phyloP scores from a whole-genome alignment of 2,797 vertebrate species.

The Oryzias sinensis region DNA sequence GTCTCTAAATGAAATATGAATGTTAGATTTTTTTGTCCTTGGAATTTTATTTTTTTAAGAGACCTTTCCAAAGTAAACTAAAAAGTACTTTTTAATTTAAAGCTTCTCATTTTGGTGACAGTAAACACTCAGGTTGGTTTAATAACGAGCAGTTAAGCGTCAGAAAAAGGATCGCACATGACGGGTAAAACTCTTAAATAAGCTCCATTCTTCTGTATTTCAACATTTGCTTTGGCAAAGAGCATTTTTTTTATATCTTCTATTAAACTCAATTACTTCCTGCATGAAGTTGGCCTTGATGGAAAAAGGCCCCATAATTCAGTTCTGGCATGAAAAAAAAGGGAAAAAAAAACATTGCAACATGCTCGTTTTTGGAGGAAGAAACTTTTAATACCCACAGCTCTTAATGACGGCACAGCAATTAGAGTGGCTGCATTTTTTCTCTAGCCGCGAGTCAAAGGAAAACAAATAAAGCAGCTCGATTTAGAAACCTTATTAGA shows the following conservation, averaged over 20 bases:
- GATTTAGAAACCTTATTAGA: conserved; percentile 87
- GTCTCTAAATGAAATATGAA: background rate
- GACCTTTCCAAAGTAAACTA: background rate
- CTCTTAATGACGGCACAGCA: conserved; percentile 82
- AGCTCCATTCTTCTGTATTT: conserved; percentile 56
- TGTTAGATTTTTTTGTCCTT: background rate
- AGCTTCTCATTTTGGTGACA: background rate
- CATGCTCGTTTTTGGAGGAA: conserved; percentile 75
- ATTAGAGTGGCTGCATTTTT: conserved; percentile 82
- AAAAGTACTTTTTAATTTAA: conserved; percentile 6
- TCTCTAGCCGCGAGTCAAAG: conserved; percentile 80
- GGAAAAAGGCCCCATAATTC: conserved; percentile 58
- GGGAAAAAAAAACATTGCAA: conserved; percentile 64
- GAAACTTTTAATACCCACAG: conserved; percentile 82
- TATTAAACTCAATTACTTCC: conserved; percentile 74
- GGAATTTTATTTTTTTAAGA: conserved; percentile 8
- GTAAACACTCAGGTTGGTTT: conserved; percentile 31
- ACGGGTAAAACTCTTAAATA: conserved; percentile 53
- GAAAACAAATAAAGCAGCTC: conserved; percentile 85
- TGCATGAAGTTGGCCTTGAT: conserved; percentile 60
- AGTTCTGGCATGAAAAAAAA: conserved; percentile 28
- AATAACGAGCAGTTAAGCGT: conserved; percentile 42
- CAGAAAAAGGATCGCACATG: conserved; percentile 47
- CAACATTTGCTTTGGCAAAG: conserved; percentile 45
- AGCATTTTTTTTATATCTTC: conserved; percentile 50